A percentile compares a stretch with the other conserved stretches of the same genome.
Evolutionary conservation across 2,797 vertebrate genomes (phyloP).

Genomic region (Urosaurus nigricauda): DNA sequence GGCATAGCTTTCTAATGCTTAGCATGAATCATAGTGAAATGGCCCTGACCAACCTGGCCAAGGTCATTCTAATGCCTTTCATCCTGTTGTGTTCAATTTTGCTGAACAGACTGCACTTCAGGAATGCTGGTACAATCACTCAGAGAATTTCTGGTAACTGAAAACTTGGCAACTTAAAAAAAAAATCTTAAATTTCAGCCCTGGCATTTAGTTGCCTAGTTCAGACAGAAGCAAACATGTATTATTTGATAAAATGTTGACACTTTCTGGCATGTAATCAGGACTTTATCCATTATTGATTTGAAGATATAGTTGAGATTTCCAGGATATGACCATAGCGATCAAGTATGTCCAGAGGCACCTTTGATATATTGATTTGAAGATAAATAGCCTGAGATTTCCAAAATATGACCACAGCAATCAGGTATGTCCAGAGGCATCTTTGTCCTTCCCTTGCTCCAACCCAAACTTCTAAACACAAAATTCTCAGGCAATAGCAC

Average conservation of each 20-base stretch:
- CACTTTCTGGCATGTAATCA: not conserved
- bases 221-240: not conserved
- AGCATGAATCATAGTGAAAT: not conserved
- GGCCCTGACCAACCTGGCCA: not conserved
- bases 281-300: not conserved
- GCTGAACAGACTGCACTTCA: conserved; percentile 3
- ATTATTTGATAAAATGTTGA: not conserved
- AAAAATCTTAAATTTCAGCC: not conserved
- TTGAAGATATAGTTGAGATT: not conserved
- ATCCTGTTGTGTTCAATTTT: conserved; percentile 8
- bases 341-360: no score
- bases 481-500: not conserved
- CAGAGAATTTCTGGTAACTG: not conserved
- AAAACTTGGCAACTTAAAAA: not conserved
- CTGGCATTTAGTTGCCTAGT: not conserved
- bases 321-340: not conserved
- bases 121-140: not conserved
- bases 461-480: not conserved
- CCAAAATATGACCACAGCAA: no score
- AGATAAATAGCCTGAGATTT: not conserved
- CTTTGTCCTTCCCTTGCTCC: no score
- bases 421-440: no score
- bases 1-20: not conserved
- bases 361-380: not conserved
- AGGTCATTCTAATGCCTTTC: not conserved